Base-by-base conservation (phyloP, 2,113 vertebrate genomes). In the Calcarius ornatus region DNA sequence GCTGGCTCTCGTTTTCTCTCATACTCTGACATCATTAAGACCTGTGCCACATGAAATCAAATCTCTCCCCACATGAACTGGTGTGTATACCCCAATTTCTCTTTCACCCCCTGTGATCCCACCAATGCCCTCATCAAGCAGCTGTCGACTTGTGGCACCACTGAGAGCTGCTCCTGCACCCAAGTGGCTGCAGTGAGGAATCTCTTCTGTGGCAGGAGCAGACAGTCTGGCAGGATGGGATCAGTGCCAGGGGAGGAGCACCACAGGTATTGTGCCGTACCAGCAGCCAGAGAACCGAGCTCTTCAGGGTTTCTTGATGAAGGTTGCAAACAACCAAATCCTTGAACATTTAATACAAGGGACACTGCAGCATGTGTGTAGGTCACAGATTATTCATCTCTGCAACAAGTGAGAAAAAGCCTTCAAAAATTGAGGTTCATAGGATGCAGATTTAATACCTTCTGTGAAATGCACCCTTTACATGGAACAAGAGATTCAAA, bases 221-320 rank as follows among this genome's bases (percentile, higher is more conserved):
- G 47, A 47, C 3, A 42, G 57, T 14, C 63, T 7, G 30, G 45
- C 64, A 76, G 53, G 4, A n/a, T 3, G 9, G n/a, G 31, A 64
- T 5, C 9, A 54, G 42, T 0, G 1, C 50, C 18, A 5, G 5
- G 16, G 37, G 45, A 81, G 12, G 10, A 19, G 45, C 3, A 7
- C 19, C 23, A 45, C 0, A 1, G n/a, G 6, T 9, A 33, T 1
- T 1, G 48, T 90, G 42, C 35, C 0, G 0, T 33, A 40, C 50
- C 5, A 2, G 81, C 59, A 76, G 59, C 21, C 6, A 4, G 22
- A 87, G n/a, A 79, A 72, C 27, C 27, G 40, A 64, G 28, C 13
- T 77, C 54, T 86, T 77, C 2, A 48, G 18, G 17, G 35, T 37
- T 85, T 57, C 65, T 79, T 35, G 31, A 73, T 6, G 4, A 85